phyloP scores from a whole-genome alignment of 2,888 invertebrate genomes.

The Dasysyrphus albostriatus region DNA sequence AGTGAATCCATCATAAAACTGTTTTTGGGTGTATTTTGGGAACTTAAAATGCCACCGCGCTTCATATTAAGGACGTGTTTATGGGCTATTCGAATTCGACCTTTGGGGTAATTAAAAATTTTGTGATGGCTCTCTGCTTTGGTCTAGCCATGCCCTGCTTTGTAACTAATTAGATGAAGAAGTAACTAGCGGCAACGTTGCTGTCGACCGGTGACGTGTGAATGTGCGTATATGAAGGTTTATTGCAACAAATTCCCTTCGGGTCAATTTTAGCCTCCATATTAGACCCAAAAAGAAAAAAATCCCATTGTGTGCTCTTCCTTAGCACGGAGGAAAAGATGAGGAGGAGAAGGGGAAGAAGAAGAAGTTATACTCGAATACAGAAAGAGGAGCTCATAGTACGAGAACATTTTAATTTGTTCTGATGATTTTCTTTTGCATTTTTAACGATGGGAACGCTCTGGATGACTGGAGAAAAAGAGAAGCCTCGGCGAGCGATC shows the following conservation, averaged over 20 bases:
- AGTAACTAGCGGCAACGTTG: background rate
- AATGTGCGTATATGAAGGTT: constrained; percentile 54
- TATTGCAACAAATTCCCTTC: constrained; percentile 59
- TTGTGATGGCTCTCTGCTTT: background rate
- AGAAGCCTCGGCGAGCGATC: constrained; percentile 12
- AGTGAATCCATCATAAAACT: constrained; percentile 50
- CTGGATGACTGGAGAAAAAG: background rate
- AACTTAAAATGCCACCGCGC: constrained; percentile 35
- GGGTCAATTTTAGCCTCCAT: constrained; percentile 31
- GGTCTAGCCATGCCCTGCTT: background rate
- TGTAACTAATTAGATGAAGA: constrained; percentile 17
- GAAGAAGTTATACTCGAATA: background rate
- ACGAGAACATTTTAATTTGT: constrained; percentile 67
- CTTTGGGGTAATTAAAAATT: constrained; percentile 63
- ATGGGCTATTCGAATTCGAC: constrained; percentile 66
- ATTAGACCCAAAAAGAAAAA: constrained; percentile 1
- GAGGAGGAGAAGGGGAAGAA: background rate
- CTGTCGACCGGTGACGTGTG: constrained; percentile 47
- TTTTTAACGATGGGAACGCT: constrained; percentile 69
- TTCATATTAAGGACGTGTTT: constrained; percentile 72
- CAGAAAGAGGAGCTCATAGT: constrained; percentile 27
- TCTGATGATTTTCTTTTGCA: constrained; percentile 62
- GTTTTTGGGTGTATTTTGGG: constrained; percentile 31
- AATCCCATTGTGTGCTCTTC: background rate
- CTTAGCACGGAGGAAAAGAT: background rate